Evolutionary conservation across 2,888 invertebrate genomes (phyloP).

Genomic region (Lumbricus terrestris): DNA sequence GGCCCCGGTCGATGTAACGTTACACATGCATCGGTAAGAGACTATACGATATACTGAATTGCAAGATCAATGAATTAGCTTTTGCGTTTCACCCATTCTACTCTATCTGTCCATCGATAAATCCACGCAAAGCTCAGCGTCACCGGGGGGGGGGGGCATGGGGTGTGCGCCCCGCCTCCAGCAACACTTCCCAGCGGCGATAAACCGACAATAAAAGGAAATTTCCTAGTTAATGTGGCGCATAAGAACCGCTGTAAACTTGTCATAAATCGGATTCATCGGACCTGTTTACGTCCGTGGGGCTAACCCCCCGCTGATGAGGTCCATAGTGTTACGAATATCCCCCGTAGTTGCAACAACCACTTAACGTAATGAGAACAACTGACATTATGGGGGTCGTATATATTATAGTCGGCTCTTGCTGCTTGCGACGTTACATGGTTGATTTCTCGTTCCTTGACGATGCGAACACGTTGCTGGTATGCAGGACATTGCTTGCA

Average conservation of each 20-base stretch:
- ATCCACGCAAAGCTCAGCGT: neutral
- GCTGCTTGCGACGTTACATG: too few relatives aligned
- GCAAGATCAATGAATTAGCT: neutral
- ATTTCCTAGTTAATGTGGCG: neutral
- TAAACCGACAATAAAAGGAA: neutral
- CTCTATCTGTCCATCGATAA: neutral
- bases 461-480: too few relatives aligned
- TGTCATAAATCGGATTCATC: neutral
- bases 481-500: too few relatives aligned
- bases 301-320: too few relatives aligned
- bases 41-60: neutral
- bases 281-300: neutral
- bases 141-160: too few relatives aligned
- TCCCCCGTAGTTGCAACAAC: too few relatives aligned
- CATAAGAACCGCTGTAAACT: neutral
- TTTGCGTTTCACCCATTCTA: neutral
- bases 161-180: neutral
- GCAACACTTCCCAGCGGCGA: neutral
- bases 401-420: too few relatives aligned
- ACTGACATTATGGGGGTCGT: too few relatives aligned
- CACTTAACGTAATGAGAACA: too few relatives aligned
- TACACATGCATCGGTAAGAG: neutral
- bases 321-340: too few relatives aligned
- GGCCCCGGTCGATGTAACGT: neutral
- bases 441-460: too few relatives aligned